Evolutionary conservation across 2,888 invertebrate species (phyloP), one percentile per base, ranked within the genome.

Genomic region (Ditula angustiorana): DNA sequence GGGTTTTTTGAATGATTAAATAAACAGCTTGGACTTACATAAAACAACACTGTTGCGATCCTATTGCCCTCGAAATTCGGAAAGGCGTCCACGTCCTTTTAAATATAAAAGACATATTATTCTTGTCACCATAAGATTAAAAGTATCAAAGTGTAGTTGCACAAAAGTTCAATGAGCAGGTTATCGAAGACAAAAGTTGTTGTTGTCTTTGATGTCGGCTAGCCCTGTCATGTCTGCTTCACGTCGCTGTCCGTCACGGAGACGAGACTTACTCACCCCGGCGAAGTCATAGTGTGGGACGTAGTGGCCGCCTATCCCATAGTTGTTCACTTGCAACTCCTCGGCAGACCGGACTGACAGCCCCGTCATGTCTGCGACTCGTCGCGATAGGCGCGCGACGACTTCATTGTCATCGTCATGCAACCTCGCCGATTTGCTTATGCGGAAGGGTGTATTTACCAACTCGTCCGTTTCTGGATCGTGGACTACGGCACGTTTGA

Each of bases 251-350:
- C n/a, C n/a, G n/a, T n/a, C n/a, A n/a, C n/a, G n/a, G n/a, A n/a
- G n/a, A n/a, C n/a, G n/a, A n/a, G n/a, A n/a, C n/a, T 70, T 10
- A 83, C 86, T 88, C 86, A 96, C 96, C 87, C 96, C 93, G 0
- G 97, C 97, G 81, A 97, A 97, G 85, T 97, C 99, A 88, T 96
- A 99, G 90, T 99, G 99, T 11, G 99, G 99, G 81, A 99, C 99
- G 86, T 99, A 99, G 86, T 99, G 99, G 0, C 99, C 99, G 2
- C 99, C 99, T 72, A 99, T 97, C 21, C 99, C 99, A 87, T 99
- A 99, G 92, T 99, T 99, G 68, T 98, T 99, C 52, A 99, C 98
- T 92, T 99, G 99, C 71, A 99, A 93, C 81, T 99, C 99, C 87
- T 99, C 99, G 0, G 99, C 99, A 0, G 98, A 96, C 11, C 93